These are phyloP conservation scores for Phalacrocorax brasilianus DNA, from an alignment of 2,113 vertebrate genomes.

Conservation along the genomic window DNA sequence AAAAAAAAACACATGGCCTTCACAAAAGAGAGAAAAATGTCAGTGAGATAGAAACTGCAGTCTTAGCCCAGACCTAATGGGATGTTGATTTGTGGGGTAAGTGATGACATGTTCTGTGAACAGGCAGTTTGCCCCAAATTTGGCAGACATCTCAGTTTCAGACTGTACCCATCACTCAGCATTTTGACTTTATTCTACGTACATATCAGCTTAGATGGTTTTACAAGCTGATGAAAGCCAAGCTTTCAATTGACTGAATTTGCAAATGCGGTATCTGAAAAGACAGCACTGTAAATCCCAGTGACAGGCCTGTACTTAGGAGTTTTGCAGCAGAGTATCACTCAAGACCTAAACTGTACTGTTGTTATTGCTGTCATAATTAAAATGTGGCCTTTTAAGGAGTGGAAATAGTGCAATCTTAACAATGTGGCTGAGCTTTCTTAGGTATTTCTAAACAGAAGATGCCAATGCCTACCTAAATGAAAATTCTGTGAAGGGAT, in stretches of 20 bases:
- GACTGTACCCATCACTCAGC: neutral
- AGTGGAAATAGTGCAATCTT: neutral
- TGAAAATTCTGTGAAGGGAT: neutral
- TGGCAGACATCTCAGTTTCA: neutral
- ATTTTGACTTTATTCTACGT: neutral
- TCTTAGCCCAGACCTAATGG: neutral
- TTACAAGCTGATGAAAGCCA: neutral
- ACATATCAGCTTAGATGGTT: neutral
- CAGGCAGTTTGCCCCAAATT: neutral
- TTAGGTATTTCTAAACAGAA: neutral
- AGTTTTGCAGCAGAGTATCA: neutral
- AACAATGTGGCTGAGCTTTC: neutral
- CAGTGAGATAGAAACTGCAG: neutral
- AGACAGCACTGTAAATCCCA: neutral
- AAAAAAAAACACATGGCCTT: neutral
- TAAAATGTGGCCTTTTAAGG: neutral
- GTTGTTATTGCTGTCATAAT: neutral
- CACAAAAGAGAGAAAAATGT: neutral
- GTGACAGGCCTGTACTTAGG: neutral
- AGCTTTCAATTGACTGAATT: neutral
- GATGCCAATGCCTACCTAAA: neutral
- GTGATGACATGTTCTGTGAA: neutral
- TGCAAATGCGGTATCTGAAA: neutral
- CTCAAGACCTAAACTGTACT: neutral
- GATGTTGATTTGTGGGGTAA: neutral